phyloP scores from a whole-genome alignment of 2,113 vertebrate genomes.

The Sylvietta virens region DNA sequence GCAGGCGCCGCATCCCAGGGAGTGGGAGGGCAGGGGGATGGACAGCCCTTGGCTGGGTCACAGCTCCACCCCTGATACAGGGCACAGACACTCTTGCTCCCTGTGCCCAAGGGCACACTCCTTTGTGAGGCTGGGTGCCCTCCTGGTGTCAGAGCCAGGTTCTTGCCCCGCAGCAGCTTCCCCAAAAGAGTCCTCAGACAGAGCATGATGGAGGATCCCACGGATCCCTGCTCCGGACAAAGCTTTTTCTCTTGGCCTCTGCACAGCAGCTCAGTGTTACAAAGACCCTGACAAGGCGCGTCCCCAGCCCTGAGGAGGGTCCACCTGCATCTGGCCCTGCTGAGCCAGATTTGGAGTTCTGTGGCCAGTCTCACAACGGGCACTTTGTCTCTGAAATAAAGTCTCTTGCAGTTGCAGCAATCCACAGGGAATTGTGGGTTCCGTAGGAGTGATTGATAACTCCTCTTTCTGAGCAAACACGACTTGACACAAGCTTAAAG shows the following conservation, averaged over 20 bases:
- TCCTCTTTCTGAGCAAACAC: neutral
- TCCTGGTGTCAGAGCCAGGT: neutral
- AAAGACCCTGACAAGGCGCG: accelerated
- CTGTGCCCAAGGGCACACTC: neutral
- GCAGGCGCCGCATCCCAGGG: accelerated
- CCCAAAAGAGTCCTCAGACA: neutral
- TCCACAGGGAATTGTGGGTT: neutral
- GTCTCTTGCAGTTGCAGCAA: neutral
- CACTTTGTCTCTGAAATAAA: neutral
- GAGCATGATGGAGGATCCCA: neutral
- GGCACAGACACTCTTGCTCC: accelerated
- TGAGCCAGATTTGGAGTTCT: neutral
- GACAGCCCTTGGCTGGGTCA: neutral
- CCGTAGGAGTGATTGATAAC: neutral
- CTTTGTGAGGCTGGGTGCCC: neutral
- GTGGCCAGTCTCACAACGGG: accelerated
- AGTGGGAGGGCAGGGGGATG: neutral
- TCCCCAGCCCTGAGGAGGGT: accelerated
- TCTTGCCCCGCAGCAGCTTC: neutral
- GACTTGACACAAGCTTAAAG: neutral
- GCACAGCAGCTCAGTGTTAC: accelerated
- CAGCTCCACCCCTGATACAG: neutral
- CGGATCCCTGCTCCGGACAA: accelerated
- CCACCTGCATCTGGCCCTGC: accelerated
- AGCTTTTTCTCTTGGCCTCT: neutral